Evolutionary conservation across 2,113 vertebrate species (phyloP).

Genomic region (Nyctereutes procyonoides): DNA sequence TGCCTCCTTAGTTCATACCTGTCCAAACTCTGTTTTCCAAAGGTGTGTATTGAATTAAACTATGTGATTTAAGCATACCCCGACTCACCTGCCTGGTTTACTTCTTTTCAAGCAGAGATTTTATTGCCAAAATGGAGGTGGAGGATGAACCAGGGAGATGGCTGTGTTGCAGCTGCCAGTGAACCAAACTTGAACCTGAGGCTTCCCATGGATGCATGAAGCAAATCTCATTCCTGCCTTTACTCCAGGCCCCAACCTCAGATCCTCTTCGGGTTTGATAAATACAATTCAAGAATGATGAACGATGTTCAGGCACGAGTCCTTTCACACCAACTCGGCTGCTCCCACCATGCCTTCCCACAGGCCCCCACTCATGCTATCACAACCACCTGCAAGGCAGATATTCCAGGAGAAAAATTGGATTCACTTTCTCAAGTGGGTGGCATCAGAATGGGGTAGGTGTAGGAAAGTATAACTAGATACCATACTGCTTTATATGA

Average conservation of each 20-base stretch:
- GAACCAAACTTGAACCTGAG: slow-evolving; percentile 14
- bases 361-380: background rate
- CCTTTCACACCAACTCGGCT: slow-evolving; percentile 36
- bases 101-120: slow-evolving; percentile 64
- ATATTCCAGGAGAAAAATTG: slow-evolving; percentile 3
- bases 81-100: slow-evolving; percentile 26
- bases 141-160: background rate
- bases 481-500: background rate
- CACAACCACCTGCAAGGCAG: slow-evolving; percentile 25
- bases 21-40: slow-evolving; percentile 33
- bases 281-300: slow-evolving; percentile 5
- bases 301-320: background rate
- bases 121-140: slow-evolving; percentile 17
- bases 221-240: background rate
- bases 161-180: slow-evolving; percentile 21
- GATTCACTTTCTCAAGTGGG: slow-evolving; percentile 53
- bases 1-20: background rate
- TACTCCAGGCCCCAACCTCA: background rate
- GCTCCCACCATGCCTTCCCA: background rate
- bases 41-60: slow-evolving; percentile 46
- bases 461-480: background rate
- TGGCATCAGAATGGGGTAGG: background rate
- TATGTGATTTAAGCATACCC: background rate
- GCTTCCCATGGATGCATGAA: background rate
- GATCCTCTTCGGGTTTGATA: background rate